Evolutionary conservation across 2,113 vertebrate genomes (phyloP).

Genomic region (Pica pica): DNA sequence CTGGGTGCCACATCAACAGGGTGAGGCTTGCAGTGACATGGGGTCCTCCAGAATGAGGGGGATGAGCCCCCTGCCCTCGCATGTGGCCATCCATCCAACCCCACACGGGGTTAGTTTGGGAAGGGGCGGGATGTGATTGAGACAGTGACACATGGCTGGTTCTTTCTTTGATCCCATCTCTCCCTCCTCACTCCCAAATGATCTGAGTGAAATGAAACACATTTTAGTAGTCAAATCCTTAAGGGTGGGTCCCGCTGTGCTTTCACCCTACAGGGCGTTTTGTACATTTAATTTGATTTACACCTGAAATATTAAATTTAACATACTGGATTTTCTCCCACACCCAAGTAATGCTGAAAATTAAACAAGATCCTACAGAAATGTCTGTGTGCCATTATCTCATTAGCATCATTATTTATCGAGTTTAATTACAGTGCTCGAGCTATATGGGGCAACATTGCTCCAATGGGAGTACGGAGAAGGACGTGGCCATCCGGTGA

Average conservation of each 20-base stretch:
- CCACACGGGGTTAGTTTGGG: fast-evolving
- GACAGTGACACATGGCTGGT: neutral
- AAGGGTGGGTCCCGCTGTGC: neutral
- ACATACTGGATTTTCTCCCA: neutral
- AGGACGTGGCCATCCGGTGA: fast-evolving
- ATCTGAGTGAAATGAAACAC: neutral
- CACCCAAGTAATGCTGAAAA: neutral
- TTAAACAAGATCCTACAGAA: neutral
- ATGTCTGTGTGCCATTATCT: neutral
- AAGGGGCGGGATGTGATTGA: fast-evolving
- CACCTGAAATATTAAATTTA: slow-evolving; percentile 14
- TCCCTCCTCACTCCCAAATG: neutral
- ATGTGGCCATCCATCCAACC: fast-evolving
- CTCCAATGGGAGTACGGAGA: neutral
- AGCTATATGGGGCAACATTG: neutral
- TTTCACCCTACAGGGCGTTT: neutral
- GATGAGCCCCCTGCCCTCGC: fast-evolving
- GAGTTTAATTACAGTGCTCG: neutral
- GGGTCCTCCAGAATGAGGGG: neutral
- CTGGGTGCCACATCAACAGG: fast-evolving
- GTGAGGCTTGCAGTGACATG: neutral
- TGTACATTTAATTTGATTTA: slow-evolving; percentile 39
- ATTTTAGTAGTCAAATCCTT: neutral
- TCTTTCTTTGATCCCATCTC: neutral
- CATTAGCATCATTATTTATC: neutral